A percentile compares a stretch with the other conserved stretches of the same genome.
Evolutionary conservation across 2,888 invertebrate species (phyloP).

Genomic region (Thera obeliscata): DNA sequence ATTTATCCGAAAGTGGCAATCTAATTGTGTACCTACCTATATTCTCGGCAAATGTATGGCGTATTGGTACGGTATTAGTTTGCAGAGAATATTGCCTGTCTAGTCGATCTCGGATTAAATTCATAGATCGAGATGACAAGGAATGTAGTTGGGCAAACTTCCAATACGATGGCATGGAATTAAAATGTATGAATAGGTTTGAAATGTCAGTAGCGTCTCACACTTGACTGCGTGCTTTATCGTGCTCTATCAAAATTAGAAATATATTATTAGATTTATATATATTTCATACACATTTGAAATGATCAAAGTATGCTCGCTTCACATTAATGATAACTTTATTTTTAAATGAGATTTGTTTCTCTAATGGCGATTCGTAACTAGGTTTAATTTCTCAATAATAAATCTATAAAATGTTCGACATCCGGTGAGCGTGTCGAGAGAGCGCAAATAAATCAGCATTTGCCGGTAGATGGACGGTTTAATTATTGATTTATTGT

Average conservation of each 20-base stretch:
- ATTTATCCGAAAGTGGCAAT: constrained; percentile 35
- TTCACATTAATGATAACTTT: no score
- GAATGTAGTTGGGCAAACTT: constrained; percentile 41
- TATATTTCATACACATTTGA: no score
- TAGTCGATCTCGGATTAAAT: constrained; percentile 30
- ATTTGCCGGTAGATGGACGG: constrained; percentile 80
- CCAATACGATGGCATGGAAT: constrained; percentile 41
- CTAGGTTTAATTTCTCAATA: constrained; percentile 41
- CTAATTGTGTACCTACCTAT: constrained; percentile 20
- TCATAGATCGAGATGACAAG: constrained; percentile 36
- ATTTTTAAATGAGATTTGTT: no score
- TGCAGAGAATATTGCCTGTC: constrained; percentile 25
- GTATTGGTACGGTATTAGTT: constrained; percentile 6
- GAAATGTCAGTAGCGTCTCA: constrained; percentile 59
- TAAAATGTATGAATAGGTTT: constrained; percentile 52
- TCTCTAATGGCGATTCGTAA: neutral
- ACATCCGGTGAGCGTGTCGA: constrained; percentile 69
- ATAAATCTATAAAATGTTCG: constrained; percentile 54
- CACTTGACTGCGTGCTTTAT: constrained; percentile 40
- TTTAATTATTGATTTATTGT: constrained; percentile 84
- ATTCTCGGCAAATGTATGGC: no score
- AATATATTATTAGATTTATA: constrained; percentile 1
- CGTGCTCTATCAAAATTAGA: constrained; percentile 35
- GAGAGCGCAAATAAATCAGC: constrained; percentile 79
- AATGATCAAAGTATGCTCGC: no score